phyloP scores from a whole-genome alignment of 2,113 vertebrate species.

The Vulpes lagopus region DNA sequence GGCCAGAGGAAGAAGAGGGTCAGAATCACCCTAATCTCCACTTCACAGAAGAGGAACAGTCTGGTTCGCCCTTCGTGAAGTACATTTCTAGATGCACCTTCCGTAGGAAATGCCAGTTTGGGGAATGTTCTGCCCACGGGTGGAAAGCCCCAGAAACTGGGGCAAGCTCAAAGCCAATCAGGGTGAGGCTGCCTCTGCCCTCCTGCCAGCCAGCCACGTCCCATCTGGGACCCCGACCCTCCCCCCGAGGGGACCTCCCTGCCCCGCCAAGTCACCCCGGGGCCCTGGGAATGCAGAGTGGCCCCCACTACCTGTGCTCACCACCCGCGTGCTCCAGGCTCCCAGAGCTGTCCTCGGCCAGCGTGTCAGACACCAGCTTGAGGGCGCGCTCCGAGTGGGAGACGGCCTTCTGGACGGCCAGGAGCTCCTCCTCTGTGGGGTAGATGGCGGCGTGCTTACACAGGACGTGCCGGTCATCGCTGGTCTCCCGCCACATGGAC shows the following conservation, averaged over 20 bases:
- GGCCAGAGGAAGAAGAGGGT: not conserved
- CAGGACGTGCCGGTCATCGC: slow-evolving; percentile 91
- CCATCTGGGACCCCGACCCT: not conserved
- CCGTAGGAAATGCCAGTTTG: not conserved
- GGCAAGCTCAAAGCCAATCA: not conserved
- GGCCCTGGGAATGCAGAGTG: not conserved
- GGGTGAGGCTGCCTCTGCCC: not conserved
- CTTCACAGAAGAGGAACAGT: not conserved
- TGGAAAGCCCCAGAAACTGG: not conserved
- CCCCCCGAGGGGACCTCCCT: not conserved
- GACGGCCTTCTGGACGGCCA: slow-evolving; percentile 90
- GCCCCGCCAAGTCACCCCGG: not conserved
- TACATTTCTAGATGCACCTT: not conserved
- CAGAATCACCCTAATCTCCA: rapidly evolving
- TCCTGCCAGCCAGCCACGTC: not conserved
- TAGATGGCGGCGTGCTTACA: slow-evolving; percentile 91
- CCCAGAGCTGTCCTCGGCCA: slow-evolving; percentile 84
- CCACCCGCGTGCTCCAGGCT: not conserved
- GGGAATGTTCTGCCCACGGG: rapidly evolving
- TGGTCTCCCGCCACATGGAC: slow-evolving; percentile 86
- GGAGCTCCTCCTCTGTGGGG: slow-evolving; percentile 91
- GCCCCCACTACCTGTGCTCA: slow-evolving; percentile 40
- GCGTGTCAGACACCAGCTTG: slow-evolving; percentile 90
- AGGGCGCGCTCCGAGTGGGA: slow-evolving; percentile 90
- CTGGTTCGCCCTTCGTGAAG: not conserved